Evolutionary conservation across 1,140 invertebrate species (phyloP), one percentile per base, ranked within the genome.

Genomic region (Drosophila albomicans): DNA sequence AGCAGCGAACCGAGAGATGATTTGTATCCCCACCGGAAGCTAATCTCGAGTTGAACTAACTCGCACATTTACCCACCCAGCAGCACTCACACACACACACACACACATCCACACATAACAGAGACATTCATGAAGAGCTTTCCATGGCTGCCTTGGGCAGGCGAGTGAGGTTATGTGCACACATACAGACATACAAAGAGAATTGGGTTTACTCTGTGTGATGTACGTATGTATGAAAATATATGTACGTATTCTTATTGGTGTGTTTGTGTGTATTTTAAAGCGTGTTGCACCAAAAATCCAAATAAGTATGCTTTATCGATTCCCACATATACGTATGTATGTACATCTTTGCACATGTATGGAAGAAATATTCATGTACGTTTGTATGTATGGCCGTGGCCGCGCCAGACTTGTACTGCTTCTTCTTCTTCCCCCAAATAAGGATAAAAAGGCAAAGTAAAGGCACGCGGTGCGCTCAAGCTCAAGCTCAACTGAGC

Each of bases 251-350:
- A 13, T 64, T 25, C 20, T 25, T 25, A 30, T 51, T 57, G 54
- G 30, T 38, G 45, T n/a, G 1, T 15, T n/a, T 20, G 32, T 16
- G 63, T 69, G 58, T 49, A 65, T 79, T 88, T 87, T 87, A 88
- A 88, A 88, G 80, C 82, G 88, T 87, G 82, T 78, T 87, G 82
- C 82, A 87, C 72, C 84, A 88, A 80, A 87, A 82, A 82, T 82
- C 79, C 84, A 82, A 87, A 87, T 87, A 87, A 88, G 82, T 82
- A 87, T 87, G 82, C 82, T 88, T 87, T 87, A 87, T 87, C 82
- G 82, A 87, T 87, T 88, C 77, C 65, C 43, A 66, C 13, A 71
- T 10, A 46, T 54, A 74, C 20, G 62, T 28, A 70, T 48, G 35
- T n/a, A 63, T 43, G 7, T 28, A 28, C n/a, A 65, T 65, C 13